Conservation (phyloP, 2,888 invertebrate species). For the Phasia obesa region DNA sequence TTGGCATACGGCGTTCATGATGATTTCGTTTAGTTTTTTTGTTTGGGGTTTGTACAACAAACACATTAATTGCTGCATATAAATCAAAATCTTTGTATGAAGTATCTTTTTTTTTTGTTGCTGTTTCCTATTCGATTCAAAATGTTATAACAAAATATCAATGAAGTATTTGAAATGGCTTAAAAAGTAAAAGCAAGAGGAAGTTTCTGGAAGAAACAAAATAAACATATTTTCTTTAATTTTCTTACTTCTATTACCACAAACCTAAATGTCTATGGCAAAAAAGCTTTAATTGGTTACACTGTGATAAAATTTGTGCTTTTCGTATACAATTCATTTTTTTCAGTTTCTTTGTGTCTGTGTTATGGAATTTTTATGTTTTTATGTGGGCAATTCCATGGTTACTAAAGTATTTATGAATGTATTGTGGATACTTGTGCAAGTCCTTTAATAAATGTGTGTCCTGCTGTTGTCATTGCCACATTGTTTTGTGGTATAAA, state of each 20-base stretch:
- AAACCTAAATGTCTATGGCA: not conserved
- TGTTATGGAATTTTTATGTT: slow-evolving; percentile 64
- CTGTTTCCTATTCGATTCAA: not conserved
- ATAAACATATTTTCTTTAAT: not conserved
- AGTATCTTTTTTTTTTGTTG: slow-evolving; percentile 3
- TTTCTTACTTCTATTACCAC: not conserved
- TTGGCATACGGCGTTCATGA: slow-evolving; percentile 29
- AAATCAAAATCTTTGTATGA: slow-evolving; percentile 56
- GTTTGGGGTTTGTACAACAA: slow-evolving; percentile 20
- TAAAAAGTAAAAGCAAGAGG: slow-evolving; percentile 17
- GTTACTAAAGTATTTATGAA: slow-evolving; percentile 50
- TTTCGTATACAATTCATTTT: not conserved
- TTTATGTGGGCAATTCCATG: slow-evolving; percentile 29
- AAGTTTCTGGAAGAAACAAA: not conserved
- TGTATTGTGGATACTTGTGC: not conserved
- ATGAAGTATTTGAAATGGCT: not conserved
- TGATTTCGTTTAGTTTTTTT: slow-evolving; percentile 20
- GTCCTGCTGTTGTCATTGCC: slow-evolving; percentile 56
- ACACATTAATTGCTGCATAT: slow-evolving; percentile 63
- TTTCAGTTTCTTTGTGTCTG: slow-evolving; percentile 56
- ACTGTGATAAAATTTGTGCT: slow-evolving; percentile 46
- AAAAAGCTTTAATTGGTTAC: slow-evolving; percentile 12
- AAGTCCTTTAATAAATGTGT: slow-evolving; percentile 10
- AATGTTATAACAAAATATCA: slow-evolving; percentile 19
- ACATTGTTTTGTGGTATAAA: slow-evolving; percentile 63